Evolutionary conservation across 2,888 invertebrate genomes (phyloP).

Genomic region (Scrobipalpa costella): DNA sequence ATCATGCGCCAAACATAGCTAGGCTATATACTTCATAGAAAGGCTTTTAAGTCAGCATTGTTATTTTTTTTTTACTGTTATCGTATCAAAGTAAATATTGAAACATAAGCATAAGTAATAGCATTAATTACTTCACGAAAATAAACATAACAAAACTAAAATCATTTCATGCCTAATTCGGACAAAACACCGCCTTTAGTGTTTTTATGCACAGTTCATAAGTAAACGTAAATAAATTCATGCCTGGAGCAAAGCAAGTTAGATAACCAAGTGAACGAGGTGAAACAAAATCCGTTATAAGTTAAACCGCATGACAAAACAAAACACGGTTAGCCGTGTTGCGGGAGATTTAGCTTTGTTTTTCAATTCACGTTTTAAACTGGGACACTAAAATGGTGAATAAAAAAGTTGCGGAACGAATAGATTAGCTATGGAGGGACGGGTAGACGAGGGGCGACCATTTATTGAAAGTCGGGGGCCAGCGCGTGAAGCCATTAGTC

Average conservation of each 20-base stretch:
- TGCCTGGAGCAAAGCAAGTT: not conserved
- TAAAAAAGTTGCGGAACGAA: conserved; percentile 43
- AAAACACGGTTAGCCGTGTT: conserved; percentile 4
- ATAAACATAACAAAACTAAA: not conserved
- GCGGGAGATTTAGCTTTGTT: conserved; percentile 16
- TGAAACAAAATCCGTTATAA: conserved; percentile 3
- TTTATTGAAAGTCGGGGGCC: conserved; percentile 74
- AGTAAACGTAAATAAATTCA: not conserved
- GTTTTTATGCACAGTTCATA: not conserved
- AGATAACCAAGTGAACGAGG: not conserved
- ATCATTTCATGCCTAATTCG: not conserved
- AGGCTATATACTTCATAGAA: too few relatives aligned
- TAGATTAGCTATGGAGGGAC: conserved; percentile 60
- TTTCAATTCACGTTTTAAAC: conserved; percentile 21
- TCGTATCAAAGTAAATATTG: too few relatives aligned
- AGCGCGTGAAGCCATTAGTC: conserved; percentile 75
- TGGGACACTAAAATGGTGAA: conserved; percentile 14
- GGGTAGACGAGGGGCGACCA: conserved; percentile 51
- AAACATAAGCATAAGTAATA: too few relatives aligned
- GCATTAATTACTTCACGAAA: too few relatives aligned
- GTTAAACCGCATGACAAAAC: conserved; percentile 6
- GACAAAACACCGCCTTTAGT: not conserved
- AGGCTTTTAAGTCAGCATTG: too few relatives aligned
- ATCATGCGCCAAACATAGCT: too few relatives aligned
- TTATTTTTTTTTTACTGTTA: too few relatives aligned